A percentile compares a stretch with the other conserved stretches of the same genome.
phyloP scores from a whole-genome alignment of 2,113 vertebrate genomes.

The Nothocercus julius region DNA sequence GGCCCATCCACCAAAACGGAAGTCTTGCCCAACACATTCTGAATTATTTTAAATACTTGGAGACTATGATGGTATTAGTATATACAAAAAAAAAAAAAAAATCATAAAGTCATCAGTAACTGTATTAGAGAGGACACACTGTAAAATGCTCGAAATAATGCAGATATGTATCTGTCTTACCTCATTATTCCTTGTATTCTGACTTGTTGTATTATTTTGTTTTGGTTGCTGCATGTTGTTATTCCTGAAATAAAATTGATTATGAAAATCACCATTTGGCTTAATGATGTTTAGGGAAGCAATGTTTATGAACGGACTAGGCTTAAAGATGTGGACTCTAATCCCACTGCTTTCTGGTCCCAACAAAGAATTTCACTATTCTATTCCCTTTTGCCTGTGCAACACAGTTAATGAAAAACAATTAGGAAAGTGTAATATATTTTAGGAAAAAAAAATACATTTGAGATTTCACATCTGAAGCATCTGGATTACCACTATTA shows the following conservation, averaged over 20 bases:
- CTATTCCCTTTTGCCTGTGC: not conserved
- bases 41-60: not conserved
- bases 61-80: not conserved
- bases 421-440: not conserved
- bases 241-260: constrained; percentile 33
- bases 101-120: not conserved
- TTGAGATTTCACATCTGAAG: not conserved
- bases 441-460: not conserved
- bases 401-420: not conserved
- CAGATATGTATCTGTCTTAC: not conserved
- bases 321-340: not conserved
- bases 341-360: not conserved
- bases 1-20: not conserved
- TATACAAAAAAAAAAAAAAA: not conserved
- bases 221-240: constrained; percentile 21
- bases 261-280: not conserved
- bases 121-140: not conserved
- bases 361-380: not conserved
- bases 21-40: not conserved
- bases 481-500: not conserved
- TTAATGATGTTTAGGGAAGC: not conserved
- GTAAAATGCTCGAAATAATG: not conserved
- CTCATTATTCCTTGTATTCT: not conserved
- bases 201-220: not conserved
- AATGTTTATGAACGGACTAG: not conserved